A percentile compares a stretch with the other conserved stretches of the same genome.
These are phyloP conservation scores for Drosophila paracracens DNA, from an alignment of 2,888 invertebrate genomes.

Conservation along the genomic window DNA sequence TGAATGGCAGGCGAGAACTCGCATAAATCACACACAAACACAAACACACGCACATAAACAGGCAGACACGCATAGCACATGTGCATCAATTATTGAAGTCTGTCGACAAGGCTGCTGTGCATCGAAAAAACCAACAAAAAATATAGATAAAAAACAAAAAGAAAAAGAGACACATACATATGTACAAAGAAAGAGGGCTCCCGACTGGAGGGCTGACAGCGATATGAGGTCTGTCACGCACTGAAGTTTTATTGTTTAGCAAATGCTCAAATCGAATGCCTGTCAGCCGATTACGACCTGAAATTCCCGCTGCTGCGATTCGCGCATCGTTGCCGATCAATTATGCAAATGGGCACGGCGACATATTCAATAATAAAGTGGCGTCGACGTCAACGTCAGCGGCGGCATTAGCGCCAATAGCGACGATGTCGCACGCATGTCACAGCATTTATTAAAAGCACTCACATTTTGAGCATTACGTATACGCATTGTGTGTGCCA, in stretches of 20 bases:
- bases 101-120: conserved; percentile 40
- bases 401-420: conserved; percentile 29
- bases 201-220: not conserved
- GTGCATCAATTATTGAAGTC: conserved; percentile 70
- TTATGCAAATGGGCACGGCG: conserved; percentile 72
- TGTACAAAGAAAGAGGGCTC: not conserved
- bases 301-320: conserved; percentile 62
- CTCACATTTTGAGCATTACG: conserved; percentile 53
- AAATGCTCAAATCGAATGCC: conserved; percentile 59
- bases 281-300: conserved; percentile 59
- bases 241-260: conserved; percentile 64
- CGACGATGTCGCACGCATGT: conserved; percentile 64
- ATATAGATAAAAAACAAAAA: conserved; percentile 6
- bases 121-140: conserved; percentile 16
- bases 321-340: conserved; percentile 79
- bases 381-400: conserved; percentile 31
- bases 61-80: conserved; percentile 25
- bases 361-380: conserved; percentile 79
- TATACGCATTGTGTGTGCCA: conserved; percentile 59
- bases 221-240: conserved; percentile 49
- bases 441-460: conserved; percentile 73
- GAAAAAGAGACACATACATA: not conserved
- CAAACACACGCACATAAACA: conserved; percentile 1
- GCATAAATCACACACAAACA: conserved; percentile 67
- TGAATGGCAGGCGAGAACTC: conserved; percentile 73